Base-by-base conservation (phyloP, 37 sponge, comb jelly and placozoan genomes). In the Oscarella lobularis region DNA sequence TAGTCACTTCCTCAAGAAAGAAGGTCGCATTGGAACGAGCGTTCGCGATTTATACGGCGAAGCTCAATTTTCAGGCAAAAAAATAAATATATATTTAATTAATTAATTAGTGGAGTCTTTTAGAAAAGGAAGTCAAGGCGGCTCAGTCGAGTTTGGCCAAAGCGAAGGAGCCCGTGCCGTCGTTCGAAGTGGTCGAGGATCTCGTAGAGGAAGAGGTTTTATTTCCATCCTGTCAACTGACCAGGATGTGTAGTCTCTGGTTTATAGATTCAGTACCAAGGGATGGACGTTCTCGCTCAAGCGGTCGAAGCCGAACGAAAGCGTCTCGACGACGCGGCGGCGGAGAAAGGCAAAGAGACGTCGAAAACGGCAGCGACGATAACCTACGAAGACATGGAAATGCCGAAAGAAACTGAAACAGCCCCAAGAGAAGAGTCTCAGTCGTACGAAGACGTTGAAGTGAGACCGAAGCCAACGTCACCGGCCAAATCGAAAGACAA, bases 161-260 rank as follows among this genome's bases (percentile, higher is more conserved):
- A n/a, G 0, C 74, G 1, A 33, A 30, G 9, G 74, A 81, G 5
- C 9, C 9, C 48, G 65, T 89, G 71, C 82, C 85, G 27, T 68
- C 86, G 2, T 80, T 89, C 74, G 77, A 80, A 34, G 39, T 83
- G 0, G 86, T 83, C 14, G 85, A 85, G 66, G 79, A 83, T 34
- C 72, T 88, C 2, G 83, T 88, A 20, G 78, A 84, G 33, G 89
- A 88, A 81, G 89, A 88, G 74, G 88, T 88, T 40, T 30, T 75
- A 35, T 39, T 54, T 1, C 37, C 4, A 48, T 78, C 31, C 78
- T n/a, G 20, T 27, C 20, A 48, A 48, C 60, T 27, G 20, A 9
- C 60, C 9, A 20, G 60, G 60, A 9, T 48, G 14, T 27, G 9
- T 48, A 27, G 9, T 48, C 60, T 48, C 14, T 48, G 60, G 9